These are phyloP conservation scores for Esox lucius DNA, from an alignment of 2,797 vertebrate species.

Conservation along the genomic window DNA sequence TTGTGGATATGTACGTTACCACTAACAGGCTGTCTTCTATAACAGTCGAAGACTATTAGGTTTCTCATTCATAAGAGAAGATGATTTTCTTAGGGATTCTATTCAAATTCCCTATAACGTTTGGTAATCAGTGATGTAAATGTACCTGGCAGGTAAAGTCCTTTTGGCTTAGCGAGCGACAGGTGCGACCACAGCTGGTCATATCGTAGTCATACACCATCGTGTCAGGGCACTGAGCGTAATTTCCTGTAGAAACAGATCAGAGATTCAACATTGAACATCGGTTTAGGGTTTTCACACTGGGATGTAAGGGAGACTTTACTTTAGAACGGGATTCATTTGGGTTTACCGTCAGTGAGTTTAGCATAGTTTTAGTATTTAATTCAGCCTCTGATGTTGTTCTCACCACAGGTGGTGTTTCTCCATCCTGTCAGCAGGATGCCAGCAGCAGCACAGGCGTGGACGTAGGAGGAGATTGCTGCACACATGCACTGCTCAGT, in stretches of 20 bases:
- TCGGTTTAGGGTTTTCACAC: too few species aligned
- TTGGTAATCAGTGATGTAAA: neutral
- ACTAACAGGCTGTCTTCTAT: too few species aligned
- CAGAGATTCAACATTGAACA: neutral
- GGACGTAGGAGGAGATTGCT: conserved; percentile 78
- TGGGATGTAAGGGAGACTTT: too few species aligned
- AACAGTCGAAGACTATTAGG: too few species aligned
- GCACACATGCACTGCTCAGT: conserved; percentile 83
- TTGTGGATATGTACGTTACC: too few species aligned
- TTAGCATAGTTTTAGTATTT: too few species aligned
- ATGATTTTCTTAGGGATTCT: too few species aligned
- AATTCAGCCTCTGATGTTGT: too few species aligned
- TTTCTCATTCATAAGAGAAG: too few species aligned
- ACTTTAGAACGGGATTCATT: too few species aligned
- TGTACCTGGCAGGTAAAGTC: conserved; percentile 69
- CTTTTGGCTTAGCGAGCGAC: conserved; percentile 72
- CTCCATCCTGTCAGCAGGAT: conserved; percentile 77
- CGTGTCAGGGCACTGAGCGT: conserved; percentile 67
- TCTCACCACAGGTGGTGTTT: conserved; percentile 75
- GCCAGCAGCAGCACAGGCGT: conserved; percentile 76
- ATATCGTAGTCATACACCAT: conserved; percentile 77
- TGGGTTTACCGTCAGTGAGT: neutral
- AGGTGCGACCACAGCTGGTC: conserved; percentile 77
- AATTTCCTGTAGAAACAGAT: conserved; percentile 60
- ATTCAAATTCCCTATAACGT: too few species aligned